These are phyloP conservation scores for Agrilus mali DNA, from an alignment of 2,888 invertebrate species.

Conservation along the genomic window DNA sequence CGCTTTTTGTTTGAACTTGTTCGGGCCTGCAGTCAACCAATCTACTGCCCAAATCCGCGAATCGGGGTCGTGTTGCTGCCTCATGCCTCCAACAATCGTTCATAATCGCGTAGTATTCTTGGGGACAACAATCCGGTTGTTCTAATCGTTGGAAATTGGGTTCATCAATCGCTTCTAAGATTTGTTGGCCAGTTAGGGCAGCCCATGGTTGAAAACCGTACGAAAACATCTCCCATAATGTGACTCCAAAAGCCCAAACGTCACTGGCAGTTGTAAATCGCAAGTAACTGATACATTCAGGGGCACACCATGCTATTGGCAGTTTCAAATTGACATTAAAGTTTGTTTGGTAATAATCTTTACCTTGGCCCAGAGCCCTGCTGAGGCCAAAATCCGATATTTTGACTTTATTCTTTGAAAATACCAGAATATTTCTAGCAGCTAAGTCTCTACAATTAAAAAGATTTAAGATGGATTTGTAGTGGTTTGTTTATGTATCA, in stretches of 20 bases:
- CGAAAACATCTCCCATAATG: conserved; percentile 99
- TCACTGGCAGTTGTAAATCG: conserved; percentile 95
- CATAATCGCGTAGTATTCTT: conserved; percentile 86
- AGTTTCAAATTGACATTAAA: conserved; percentile 94
- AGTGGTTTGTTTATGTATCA: conserved; percentile 11
- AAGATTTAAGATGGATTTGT: background rate
- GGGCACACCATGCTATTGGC: conserved; percentile 98
- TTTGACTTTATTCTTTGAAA: conserved; percentile 92
- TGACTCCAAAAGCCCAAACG: conserved; percentile 94
- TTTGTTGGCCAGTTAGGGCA: conserved; percentile 77
- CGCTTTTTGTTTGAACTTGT: conserved; percentile 71
- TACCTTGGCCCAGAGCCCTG: conserved; percentile 89
- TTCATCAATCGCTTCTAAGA: conserved; percentile 88
- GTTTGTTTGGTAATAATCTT: conserved; percentile 98
- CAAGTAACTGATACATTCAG: conserved; percentile 92
- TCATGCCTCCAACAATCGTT: conserved; percentile 95
- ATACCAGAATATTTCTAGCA: conserved; percentile 94
- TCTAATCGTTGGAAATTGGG: conserved; percentile 85
- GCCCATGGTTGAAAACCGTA: conserved; percentile 99
- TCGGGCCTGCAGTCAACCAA: conserved; percentile 83
- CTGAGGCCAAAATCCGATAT: conserved; percentile 97
- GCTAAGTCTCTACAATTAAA: conserved; percentile 71
- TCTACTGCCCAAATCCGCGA: conserved; percentile 66
- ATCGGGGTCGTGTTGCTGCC: conserved; percentile 75
- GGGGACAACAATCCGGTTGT: conserved; percentile 88